A percentile compares a stretch with the other conserved stretches of the same genome.
phyloP scores from a whole-genome alignment of 2,888 invertebrate genomes.

The Pycnomerus fuliginosus region DNA sequence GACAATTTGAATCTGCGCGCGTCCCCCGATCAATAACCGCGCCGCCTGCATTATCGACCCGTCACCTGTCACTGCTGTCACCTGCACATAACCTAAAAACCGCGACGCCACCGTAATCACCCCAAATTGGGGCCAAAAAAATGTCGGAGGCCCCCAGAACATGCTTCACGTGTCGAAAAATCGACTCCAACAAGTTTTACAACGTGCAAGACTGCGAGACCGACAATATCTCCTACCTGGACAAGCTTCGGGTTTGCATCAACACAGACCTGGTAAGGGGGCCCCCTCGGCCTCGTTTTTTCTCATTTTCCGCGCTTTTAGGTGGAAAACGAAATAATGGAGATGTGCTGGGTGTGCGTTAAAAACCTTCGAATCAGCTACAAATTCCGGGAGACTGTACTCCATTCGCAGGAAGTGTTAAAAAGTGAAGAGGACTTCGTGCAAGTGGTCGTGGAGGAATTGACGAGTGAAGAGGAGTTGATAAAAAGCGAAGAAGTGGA shows the following conservation, averaged over 20 bases:
- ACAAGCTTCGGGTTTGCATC: slow-evolving; percentile 34
- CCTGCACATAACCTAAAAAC: slow-evolving; percentile 17
- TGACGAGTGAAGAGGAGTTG: too few species aligned
- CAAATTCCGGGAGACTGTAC: slow-evolving; percentile 36
- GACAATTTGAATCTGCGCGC: too few species aligned
- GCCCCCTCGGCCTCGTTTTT: background rate
- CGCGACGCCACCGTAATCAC: background rate
- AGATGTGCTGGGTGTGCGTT: slow-evolving; percentile 33
- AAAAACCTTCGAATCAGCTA: slow-evolving; percentile 31
- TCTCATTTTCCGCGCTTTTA: slow-evolving; percentile 19
- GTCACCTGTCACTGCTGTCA: background rate
- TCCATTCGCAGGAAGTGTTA: slow-evolving; percentile 28
- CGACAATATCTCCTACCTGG: slow-evolving; percentile 31
- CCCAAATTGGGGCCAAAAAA: slow-evolving; percentile 7
- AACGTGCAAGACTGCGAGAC: slow-evolving; percentile 25
- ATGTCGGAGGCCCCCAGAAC: slow-evolving; percentile 8
- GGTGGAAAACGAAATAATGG: slow-evolving; percentile 28
- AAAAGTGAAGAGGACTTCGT: background rate
- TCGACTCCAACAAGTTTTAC: slow-evolving; percentile 22
- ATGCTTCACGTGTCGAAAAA: slow-evolving; percentile 32
- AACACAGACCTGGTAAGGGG: slow-evolving; percentile 27
- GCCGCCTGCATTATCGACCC: slow-evolving; percentile 2
- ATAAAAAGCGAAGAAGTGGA: background rate
- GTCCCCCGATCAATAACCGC: too few species aligned
- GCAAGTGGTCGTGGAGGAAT: background rate